Evolutionary conservation across 1,140 invertebrate genomes (phyloP), one percentile per base, ranked within the genome.

Genomic region (Listronotus bonariensis): DNA sequence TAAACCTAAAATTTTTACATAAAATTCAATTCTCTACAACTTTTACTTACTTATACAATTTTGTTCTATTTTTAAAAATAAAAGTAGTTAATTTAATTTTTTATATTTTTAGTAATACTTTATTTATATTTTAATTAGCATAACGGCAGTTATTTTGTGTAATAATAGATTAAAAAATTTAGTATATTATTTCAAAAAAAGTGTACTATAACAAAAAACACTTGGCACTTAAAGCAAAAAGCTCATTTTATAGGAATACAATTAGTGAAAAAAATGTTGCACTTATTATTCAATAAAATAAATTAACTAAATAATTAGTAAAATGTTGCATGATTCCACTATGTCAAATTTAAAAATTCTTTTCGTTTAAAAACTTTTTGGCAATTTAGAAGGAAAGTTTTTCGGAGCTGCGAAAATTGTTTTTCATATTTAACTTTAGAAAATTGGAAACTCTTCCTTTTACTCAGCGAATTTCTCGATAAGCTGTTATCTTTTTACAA

Each of bases 241-340:
- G 34, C 11, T 36, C 34, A 9, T 10, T 17, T 60, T 60, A 51
- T 60, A 32, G 11, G 31, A 32, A 40, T 51, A 60, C 41, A 60
- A 60, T 60, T 60, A 51, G 57, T 51, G 34, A 12, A 51, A 60
- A 60, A 60, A 60, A 46, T 51, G 57, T 58, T 31, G 46, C 56
- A 58, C 51, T 60, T 60, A 41, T 60, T 34, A 49, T 17, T 41
- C 15, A 34, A 14, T 26, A 34, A 60, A 57, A 60, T 45, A 60
- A 60, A 60, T 60, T 60, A 60, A 60, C 57, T 60, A 32, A 34
- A 60, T 60, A 60, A 60, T 60, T 60, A 60, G 57, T 60, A 41
- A 60, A 60, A 60, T 60, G 51, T 51, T 36, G 32, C 57, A 18
- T 51, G 46, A 60, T 60, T 41, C 57, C 14, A 32, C 41, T 51